Percentiles rank a stretch among this genome's conserved stretches.
Evolutionary conservation across 2,113 vertebrate genomes (phyloP).

Genomic region (Dasyornis broadbenti): DNA sequence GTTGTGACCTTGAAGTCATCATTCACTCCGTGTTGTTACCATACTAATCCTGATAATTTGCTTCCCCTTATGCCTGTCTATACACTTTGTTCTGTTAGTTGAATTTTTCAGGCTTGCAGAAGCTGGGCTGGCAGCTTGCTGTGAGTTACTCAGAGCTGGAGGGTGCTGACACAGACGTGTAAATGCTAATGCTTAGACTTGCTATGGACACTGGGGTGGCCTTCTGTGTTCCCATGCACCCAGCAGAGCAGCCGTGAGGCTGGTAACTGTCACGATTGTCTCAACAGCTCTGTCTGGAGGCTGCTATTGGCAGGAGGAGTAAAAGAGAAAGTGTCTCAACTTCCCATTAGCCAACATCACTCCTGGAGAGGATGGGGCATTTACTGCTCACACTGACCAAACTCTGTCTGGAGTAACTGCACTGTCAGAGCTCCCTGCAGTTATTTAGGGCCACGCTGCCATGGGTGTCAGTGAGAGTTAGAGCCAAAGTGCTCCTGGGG

Average conservation of each 20-base stretch:
- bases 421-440: background rate
- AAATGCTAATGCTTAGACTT: background rate
- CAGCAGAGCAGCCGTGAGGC: background rate
- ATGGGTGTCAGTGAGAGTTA: background rate
- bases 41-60: constrained; percentile 44
- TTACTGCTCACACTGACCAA: background rate
- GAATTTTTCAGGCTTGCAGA: background rate
- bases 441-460: background rate
- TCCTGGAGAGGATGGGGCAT: background rate
- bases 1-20: constrained; percentile 1
- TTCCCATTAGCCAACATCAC: background rate
- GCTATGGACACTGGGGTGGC: background rate
- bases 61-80: background rate
- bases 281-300: background rate
- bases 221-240: background rate
- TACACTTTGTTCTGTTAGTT: background rate
- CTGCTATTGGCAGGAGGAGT: background rate
- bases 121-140: background rate
- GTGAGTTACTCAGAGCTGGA: background rate
- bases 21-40: constrained; percentile 6
- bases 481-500: background rate
- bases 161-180: background rate
- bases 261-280: background rate
- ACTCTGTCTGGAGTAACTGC: background rate
- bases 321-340: background rate